Percentiles rank a stretch among this genome's conserved stretches.
phyloP scores from a whole-genome alignment of 2,797 vertebrate species.

The Melanogrammus aeglefinus region DNA sequence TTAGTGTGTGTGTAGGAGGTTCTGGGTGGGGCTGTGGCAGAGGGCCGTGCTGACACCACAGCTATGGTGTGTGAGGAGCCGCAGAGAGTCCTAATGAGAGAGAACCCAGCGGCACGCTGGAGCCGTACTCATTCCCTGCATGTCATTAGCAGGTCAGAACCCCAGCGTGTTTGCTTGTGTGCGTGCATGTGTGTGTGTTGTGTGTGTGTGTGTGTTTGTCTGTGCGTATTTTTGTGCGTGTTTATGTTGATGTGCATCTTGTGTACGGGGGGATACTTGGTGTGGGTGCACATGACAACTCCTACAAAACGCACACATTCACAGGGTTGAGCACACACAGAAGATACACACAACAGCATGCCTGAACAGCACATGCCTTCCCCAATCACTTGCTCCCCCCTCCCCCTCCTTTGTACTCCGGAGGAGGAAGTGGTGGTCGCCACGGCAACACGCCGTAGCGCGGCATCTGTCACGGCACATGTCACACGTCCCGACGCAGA shows the following conservation, averaged over 20 bases:
- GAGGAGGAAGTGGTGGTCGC: neutral
- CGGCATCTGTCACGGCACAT: neutral
- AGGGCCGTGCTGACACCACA: neutral
- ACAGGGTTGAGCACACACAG: neutral
- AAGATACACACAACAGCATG: neutral
- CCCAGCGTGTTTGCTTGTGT: neutral
- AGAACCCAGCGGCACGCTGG: neutral
- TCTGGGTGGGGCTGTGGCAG: neutral
- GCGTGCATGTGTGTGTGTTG: neutral
- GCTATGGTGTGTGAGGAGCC: constrained; percentile 1
- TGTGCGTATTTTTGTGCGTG: neutral
- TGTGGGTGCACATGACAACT: neutral
- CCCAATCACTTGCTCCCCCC: neutral
- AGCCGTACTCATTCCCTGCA: neutral
- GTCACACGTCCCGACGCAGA: neutral
- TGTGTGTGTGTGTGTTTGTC: neutral
- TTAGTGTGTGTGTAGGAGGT: neutral
- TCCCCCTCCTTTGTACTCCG: neutral
- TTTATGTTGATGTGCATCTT: neutral
- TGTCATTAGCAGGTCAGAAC: neutral
- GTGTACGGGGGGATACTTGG: neutral
- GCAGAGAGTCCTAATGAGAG: constrained; percentile 15
- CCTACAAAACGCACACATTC: neutral
- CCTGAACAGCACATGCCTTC: neutral
- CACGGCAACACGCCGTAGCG: neutral